These are phyloP conservation scores for Chloropsis hardwickii DNA, from an alignment of 2,113 vertebrate genomes.

Conservation along the genomic window DNA sequence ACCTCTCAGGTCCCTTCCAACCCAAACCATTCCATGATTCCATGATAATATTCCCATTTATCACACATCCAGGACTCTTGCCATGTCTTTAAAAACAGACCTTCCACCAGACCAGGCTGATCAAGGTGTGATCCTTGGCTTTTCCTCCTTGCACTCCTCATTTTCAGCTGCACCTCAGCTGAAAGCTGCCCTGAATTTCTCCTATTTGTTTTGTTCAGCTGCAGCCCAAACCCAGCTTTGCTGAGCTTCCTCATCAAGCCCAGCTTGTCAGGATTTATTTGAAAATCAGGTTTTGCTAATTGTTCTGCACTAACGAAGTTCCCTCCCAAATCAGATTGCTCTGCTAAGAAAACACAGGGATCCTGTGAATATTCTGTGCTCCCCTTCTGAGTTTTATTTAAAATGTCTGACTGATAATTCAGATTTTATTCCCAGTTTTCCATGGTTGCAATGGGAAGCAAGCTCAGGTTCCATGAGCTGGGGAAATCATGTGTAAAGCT, in stretches of 20 bases:
- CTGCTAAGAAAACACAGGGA: not conserved
- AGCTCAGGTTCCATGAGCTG: not conserved
- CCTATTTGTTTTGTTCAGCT: not conserved
- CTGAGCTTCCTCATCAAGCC: not conserved
- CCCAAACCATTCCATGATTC: not conserved
- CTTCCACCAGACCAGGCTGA: not conserved
- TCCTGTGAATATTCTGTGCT: not conserved
- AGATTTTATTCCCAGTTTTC: not conserved
- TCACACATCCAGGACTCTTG: not conserved
- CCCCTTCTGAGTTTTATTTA: not conserved
- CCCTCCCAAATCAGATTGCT: not conserved
- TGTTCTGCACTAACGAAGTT: not conserved
- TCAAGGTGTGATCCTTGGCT: not conserved
- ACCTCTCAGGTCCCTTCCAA: not conserved
- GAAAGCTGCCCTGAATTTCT: not conserved
- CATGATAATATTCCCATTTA: not conserved
- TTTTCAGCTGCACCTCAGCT: not conserved
- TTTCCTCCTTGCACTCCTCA: not conserved
- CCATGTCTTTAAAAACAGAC: not conserved
- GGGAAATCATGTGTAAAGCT: not conserved
- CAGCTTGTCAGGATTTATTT: not conserved
- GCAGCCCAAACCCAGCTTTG: not conserved
- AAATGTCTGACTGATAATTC: not conserved
- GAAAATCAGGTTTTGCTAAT: not conserved
- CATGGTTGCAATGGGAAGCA: not conserved